Percentiles rank a stretch among this genome's conserved stretches.
Evolutionary conservation across 2,113 vertebrate species (phyloP).

Genomic region (Amphiprion ocellaris): DNA sequence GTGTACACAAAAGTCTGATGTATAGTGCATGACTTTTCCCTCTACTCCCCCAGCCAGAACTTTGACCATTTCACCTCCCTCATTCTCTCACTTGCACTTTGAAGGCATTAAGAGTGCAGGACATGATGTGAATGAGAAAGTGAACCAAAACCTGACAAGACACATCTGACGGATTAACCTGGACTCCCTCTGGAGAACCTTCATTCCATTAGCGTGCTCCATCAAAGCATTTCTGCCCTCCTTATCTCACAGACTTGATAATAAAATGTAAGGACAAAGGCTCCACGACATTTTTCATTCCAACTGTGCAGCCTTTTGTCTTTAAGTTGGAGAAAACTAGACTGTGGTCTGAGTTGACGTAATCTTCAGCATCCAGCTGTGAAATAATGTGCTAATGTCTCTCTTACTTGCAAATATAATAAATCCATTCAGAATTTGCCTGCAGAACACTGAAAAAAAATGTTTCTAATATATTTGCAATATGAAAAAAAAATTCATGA

Average conservation of each 20-base stretch:
- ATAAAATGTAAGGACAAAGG: not conserved
- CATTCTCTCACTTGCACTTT: conserved; percentile 2
- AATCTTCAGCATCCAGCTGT: not conserved
- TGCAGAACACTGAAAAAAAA: too few species aligned
- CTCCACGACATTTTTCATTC: not conserved
- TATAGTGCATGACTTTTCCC: conserved; percentile 13
- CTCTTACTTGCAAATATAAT: not conserved
- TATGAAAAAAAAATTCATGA: too few species aligned
- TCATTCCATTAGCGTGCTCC: conserved; percentile 4
- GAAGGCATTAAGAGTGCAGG: conserved; percentile 4
- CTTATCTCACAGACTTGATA: conserved; percentile 2
- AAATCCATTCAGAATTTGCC: not conserved
- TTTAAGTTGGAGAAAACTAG: not conserved
- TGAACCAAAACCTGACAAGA: conserved; percentile 20
- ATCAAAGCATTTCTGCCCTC: conserved; percentile 5
- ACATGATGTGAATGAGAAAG: conserved; percentile 8
- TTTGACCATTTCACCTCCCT: conserved; percentile 24
- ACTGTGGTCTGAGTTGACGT: not conserved
- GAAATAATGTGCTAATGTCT: not conserved
- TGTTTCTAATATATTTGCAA: too few species aligned
- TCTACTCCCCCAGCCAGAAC: conserved; percentile 6
- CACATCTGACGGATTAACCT: conserved; percentile 14
- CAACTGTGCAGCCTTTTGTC: too few species aligned
- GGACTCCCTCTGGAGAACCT: conserved; percentile 19
- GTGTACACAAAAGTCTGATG: conserved; percentile 17